phyloP scores from a whole-genome alignment of 2,797 vertebrate species.

The Lagodon rhomboides region DNA sequence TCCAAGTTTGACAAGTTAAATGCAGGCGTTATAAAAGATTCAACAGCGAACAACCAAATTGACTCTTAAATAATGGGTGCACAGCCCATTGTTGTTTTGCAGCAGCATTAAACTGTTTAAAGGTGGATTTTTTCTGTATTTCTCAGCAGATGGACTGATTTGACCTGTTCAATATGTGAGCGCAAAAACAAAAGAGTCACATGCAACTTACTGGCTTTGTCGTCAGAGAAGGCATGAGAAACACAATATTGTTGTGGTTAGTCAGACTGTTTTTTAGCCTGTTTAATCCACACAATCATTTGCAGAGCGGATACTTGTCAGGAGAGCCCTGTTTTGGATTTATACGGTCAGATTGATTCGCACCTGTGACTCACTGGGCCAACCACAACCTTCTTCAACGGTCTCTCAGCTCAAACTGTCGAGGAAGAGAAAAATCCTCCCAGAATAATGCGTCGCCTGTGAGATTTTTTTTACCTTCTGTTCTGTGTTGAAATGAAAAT shows the following conservation, averaged over 20 bases:
- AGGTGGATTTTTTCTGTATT: constrained; percentile 19
- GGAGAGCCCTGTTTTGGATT: constrained; percentile 37
- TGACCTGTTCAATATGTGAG: constrained; percentile 14
- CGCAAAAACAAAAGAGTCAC: constrained; percentile 36
- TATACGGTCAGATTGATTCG: constrained; percentile 43
- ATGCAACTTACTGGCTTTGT: constrained; percentile 37
- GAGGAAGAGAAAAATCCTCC: constrained; percentile 6
- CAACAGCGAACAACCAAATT: constrained; percentile 6
- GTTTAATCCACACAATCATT: constrained; percentile 40
- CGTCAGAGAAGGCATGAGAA: constrained; percentile 29
- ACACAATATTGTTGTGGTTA: constrained; percentile 41
- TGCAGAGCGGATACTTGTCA: constrained; percentile 42
- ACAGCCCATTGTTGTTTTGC: constrained; percentile 4
- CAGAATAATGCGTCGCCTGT: constrained; percentile 12
- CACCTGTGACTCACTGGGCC: constrained; percentile 43
- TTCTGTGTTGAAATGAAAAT: constrained; percentile 8
- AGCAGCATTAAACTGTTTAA: constrained; percentile 34
- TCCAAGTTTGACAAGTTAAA: not conserved
- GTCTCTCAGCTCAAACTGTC: not conserved
- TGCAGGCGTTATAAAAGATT: not conserved
- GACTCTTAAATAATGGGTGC: not conserved
- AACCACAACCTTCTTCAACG: constrained; percentile 25
- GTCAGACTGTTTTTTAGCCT: constrained; percentile 20
- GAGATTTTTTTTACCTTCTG: constrained; percentile 1
- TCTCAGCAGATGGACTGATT: constrained; percentile 28